Evolutionary conservation across 2,113 vertebrate genomes (phyloP).

Genomic region (Rhadina sibilatrix): DNA sequence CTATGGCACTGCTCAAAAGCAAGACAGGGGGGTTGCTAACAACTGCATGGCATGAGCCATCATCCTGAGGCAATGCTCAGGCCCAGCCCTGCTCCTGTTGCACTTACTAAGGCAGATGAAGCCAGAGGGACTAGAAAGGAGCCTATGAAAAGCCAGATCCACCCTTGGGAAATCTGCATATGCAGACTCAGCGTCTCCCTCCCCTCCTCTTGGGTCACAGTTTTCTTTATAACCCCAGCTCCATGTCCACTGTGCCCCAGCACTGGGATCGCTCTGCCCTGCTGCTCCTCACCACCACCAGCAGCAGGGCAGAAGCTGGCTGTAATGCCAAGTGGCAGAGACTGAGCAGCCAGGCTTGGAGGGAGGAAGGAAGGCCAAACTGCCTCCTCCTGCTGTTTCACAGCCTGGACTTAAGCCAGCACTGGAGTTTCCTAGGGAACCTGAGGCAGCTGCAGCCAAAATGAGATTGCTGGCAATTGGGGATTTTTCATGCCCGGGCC

Average conservation of each 20-base stretch:
- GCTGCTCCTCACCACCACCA: background rate
- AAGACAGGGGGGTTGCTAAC: background rate
- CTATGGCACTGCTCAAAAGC: background rate
- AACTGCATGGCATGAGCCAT: rapidly evolving
- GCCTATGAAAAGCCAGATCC: background rate
- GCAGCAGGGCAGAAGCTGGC: background rate
- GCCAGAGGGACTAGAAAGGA: background rate
- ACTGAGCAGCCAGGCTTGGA: background rate
- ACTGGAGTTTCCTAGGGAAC: constrained; percentile 13
- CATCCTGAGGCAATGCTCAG: background rate
- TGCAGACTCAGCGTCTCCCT: background rate
- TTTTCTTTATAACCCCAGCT: background rate
- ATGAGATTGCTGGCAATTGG: background rate
- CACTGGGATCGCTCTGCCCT: background rate
- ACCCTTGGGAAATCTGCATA: background rate
- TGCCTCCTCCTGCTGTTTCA: background rate
- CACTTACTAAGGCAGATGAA: background rate
- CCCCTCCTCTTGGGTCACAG: background rate
- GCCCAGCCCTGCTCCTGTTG: background rate
- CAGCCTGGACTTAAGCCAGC: background rate
- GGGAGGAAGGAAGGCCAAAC: background rate
- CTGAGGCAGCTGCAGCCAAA: constrained; percentile 2
- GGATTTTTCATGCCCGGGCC: background rate
- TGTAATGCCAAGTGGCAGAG: background rate
- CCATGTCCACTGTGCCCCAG: background rate